These are phyloP conservation scores for Oceanodroma tethys DNA, from an alignment of 2,113 vertebrate species.

Conservation along the genomic window DNA sequence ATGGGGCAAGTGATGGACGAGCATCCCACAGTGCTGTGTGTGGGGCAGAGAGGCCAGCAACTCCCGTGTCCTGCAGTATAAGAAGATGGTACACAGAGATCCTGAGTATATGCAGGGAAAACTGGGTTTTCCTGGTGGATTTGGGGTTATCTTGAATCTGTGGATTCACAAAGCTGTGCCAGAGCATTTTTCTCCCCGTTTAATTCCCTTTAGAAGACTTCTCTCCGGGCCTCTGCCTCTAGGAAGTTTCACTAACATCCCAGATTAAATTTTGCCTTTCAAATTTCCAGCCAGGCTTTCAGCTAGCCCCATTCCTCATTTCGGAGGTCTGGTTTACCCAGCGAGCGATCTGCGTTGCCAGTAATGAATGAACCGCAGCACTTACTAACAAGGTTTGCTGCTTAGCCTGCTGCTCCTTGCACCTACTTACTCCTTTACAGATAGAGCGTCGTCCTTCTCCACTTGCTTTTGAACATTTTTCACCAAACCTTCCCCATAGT, in stretches of 20 bases:
- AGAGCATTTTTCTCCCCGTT: not conserved
- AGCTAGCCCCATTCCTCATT: not conserved
- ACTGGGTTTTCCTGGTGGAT: not conserved
- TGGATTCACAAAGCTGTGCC: not conserved
- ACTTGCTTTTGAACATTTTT: slow-evolving; percentile 57
- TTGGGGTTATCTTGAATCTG: not conserved
- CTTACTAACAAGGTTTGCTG: not conserved
- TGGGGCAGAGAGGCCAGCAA: not conserved
- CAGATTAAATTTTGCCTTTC: not conserved
- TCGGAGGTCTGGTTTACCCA: not conserved
- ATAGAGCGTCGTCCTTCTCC: slow-evolving; percentile 19
- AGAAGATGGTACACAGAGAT: not conserved
- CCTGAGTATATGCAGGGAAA: not conserved
- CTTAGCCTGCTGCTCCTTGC: not conserved
- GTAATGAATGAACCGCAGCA: not conserved
- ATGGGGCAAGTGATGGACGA: not conserved
- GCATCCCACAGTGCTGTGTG: not conserved
- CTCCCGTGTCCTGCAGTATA: rapidly evolving
- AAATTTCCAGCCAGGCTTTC: not conserved
- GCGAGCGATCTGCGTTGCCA: not conserved
- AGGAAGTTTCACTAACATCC: not conserved
- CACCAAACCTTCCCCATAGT: slow-evolving; percentile 72
- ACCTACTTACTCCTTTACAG: slow-evolving; percentile 79
- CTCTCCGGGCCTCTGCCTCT: not conserved
- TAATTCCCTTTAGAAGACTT: not conserved